Conservation (phyloP, 2,113 vertebrate genomes). For the Sylvia atricapilla region DNA sequence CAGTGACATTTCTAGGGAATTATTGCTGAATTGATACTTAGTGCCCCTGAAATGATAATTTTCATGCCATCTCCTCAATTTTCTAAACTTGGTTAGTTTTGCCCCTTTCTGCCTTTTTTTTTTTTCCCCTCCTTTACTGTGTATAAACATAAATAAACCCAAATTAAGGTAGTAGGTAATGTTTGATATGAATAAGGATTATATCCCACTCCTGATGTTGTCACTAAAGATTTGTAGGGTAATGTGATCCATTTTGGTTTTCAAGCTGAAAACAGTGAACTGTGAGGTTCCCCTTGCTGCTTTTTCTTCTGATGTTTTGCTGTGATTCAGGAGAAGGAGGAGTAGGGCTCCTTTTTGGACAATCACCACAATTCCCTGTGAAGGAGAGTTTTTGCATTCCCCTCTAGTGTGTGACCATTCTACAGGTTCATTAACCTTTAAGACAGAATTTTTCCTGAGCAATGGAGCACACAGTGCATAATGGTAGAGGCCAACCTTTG, state of each 20-base stretch:
- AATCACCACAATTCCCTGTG: not conserved
- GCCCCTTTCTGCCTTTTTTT: not conserved
- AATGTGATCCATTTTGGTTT: not conserved
- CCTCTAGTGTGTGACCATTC: not conserved
- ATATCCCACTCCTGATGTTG: not conserved
- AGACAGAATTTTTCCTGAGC: not conserved
- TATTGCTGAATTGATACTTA: not conserved
- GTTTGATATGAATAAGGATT: not conserved
- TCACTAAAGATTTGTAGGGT: not conserved
- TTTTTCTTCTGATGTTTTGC: not conserved
- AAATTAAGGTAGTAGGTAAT: not conserved
- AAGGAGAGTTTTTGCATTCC: not conserved
- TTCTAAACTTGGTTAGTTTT: not conserved
- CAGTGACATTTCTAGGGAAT: not conserved
- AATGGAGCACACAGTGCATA: accelerated
- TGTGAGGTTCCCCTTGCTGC: not conserved
- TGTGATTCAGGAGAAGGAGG: not conserved
- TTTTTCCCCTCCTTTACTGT: not conserved
- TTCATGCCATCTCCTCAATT: not conserved
- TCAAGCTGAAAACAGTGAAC: not conserved
- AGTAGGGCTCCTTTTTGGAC: not conserved
- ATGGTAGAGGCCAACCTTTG: accelerated
- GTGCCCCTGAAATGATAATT: not conserved
- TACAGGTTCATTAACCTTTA: not conserved
- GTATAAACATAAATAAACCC: not conserved